Evolutionary conservation across 2,113 vertebrate genomes (phyloP), one percentile per base, ranked within the genome.

Genomic region (Pedionomus torquatus): DNA sequence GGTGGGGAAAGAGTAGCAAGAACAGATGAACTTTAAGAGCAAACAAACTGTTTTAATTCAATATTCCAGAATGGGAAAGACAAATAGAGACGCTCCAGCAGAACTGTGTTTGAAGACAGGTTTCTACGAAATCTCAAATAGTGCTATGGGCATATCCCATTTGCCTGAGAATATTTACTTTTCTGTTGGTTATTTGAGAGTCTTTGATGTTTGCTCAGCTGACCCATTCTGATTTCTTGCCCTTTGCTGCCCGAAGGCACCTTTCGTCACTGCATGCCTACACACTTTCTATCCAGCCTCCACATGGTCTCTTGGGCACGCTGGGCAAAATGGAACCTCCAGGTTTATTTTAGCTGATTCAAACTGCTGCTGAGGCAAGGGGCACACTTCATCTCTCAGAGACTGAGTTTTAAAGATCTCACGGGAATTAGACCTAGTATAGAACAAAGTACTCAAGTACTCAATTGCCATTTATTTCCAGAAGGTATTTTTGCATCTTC

Each of bases 181-280:
- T 95, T 88, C 78, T 69, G 77, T 72, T 75, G 83, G 79, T 93
- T 94, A 92, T 96, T 66, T 64, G 55, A 82, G 72, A 92, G 51
- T 37, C 90, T 95, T 91, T 92, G 86, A 91, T 93, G 82, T 95
- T 94, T 96, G 88, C 83, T 94, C 92, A 95, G 90, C 87, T 95
- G 95, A 93, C 58, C 58, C 90, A 86, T 87, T 83, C 75, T 54
- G 64, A 78, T 96, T 96, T 87, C 71, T 91, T 91, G 64, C 87
- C 65, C 88, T 95, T 76, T 91, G 77, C 69, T 95, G 85, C 91
- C 91, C 1, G 0, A 76, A 95, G 89, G 89, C 93, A 96, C 68
- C 87, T 96, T 91, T 61, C 52, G 80, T 81, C 83, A 60, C 89
- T 46, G 60, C 77, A 75, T 58, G 79, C 49, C 76, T 94, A 71